phyloP scores from a whole-genome alignment of 2,797 vertebrate species.

The Ataeniobius toweri region DNA sequence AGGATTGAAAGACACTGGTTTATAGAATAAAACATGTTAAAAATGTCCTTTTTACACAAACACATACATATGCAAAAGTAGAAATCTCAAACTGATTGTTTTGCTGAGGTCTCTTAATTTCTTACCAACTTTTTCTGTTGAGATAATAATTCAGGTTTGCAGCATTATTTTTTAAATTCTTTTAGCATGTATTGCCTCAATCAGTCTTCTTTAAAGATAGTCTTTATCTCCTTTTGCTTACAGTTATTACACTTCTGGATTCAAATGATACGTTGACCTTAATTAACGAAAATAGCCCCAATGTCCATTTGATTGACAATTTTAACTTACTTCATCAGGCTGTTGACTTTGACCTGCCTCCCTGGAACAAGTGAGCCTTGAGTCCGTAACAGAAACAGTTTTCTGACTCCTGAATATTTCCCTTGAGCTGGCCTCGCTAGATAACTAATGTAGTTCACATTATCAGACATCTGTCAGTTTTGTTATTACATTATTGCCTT shows the following conservation, averaged over 20 bases:
- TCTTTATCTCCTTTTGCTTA: conserved; percentile 9
- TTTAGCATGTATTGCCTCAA: conserved; percentile 14
- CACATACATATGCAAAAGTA: too few species aligned
- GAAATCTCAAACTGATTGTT: too few species aligned
- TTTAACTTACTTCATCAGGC: neutral
- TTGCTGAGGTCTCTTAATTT: neutral
- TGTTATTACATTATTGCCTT: conserved; percentile 9
- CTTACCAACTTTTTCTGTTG: conserved; percentile 7
- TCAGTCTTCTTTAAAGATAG: neutral
- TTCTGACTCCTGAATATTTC: neutral
- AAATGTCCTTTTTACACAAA: too few species aligned
- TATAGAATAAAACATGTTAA: too few species aligned
- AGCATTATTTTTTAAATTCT: conserved; percentile 2
- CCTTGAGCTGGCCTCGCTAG: neutral
- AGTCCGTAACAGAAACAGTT: neutral
- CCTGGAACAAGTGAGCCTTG: conserved; percentile 63
- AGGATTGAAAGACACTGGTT: too few species aligned
- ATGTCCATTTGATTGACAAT: neutral
- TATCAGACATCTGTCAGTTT: neutral
- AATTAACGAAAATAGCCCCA: conserved; percentile 19
- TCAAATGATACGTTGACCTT: conserved; percentile 6
- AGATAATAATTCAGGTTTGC: conserved; percentile 6
- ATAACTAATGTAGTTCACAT: conserved; percentile 3
- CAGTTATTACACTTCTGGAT: neutral
- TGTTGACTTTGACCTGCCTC: conserved; percentile 17